These are phyloP conservation scores for Cosmia trapezina DNA, from an alignment of 2,888 invertebrate species.

Conservation along the genomic window DNA sequence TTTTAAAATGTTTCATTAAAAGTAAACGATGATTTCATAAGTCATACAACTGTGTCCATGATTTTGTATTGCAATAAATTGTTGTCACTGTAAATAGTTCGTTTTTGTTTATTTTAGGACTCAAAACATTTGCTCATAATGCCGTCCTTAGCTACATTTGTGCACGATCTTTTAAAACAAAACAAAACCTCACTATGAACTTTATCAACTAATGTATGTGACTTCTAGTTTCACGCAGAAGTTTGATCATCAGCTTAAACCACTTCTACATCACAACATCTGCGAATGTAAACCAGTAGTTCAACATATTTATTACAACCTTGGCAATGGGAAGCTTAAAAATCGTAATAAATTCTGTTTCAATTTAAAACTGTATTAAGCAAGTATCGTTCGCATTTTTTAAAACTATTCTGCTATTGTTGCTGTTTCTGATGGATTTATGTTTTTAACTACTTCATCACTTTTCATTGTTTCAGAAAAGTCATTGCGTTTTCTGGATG, in stretches of 20 bases:
- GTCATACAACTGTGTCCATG: conserved; percentile 13
- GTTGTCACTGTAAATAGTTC: conserved; percentile 20
- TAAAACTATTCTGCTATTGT: conserved; percentile 15
- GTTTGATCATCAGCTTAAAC: neutral
- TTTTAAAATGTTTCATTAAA: conserved; percentile 68
- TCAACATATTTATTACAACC: too few relatives aligned
- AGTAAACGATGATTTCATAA: conserved; percentile 59
- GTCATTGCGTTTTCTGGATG: conserved; percentile 38
- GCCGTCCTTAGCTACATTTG: neutral
- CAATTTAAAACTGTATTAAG: conserved; percentile 33
- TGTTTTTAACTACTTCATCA: conserved; percentile 11
- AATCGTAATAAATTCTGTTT: conserved; percentile 3
- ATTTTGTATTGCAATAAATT: conserved; percentile 60
- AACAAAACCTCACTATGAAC: neutral
- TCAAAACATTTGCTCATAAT: neutral
- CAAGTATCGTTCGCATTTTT: conserved; percentile 43
- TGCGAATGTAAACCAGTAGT: neutral
- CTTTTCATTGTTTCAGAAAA: conserved; percentile 64
- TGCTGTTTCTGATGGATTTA: neutral
- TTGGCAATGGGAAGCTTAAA: conserved; percentile 11
- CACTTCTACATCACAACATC: too few relatives aligned
- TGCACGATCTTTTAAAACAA: neutral
- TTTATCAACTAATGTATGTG: neutral
- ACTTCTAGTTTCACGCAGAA: neutral
- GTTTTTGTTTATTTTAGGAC: conserved; percentile 20